Conservation (phyloP, 2,888 invertebrate species). For the Acanthoscelides obtectus region DNA sequence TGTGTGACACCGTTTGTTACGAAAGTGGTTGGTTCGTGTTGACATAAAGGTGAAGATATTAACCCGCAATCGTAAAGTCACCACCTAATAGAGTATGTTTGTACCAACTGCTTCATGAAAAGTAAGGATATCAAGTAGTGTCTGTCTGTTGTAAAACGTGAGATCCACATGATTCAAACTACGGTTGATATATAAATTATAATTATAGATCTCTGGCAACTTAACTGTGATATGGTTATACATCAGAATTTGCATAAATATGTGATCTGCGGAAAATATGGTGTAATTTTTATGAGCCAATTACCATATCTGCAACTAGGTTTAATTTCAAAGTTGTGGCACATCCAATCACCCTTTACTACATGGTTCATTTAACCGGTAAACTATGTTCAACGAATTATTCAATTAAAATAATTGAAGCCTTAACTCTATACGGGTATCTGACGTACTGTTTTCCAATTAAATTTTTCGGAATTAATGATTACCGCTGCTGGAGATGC, state of each 20-base stretch:
- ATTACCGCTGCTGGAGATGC: slow-evolving; percentile 11
- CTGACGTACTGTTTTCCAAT: slow-evolving; percentile 21
- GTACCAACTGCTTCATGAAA: no score
- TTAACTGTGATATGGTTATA: background rate
- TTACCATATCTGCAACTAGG: background rate
- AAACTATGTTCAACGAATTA: slow-evolving; percentile 8
- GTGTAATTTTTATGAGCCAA: background rate
- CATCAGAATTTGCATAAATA: background rate
- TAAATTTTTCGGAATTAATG: slow-evolving; percentile 21
- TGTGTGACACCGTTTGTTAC: no score
- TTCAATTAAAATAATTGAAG: slow-evolving; percentile 22
- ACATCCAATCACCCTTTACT: background rate
- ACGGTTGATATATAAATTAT: no score
- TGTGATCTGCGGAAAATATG: background rate
- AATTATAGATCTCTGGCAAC: background rate
- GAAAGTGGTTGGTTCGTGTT: no score
- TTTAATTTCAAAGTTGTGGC: background rate
- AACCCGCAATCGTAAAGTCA: no score
- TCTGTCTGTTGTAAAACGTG: no score
- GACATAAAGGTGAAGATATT: no score
- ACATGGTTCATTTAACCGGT: background rate
- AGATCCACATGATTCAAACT: no score
- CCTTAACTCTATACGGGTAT: slow-evolving; percentile 19
- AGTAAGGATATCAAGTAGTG: no score
- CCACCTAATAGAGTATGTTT: no score